phyloP scores from a whole-genome alignment of 2,888 invertebrate species.

The Tipula vernalis region DNA sequence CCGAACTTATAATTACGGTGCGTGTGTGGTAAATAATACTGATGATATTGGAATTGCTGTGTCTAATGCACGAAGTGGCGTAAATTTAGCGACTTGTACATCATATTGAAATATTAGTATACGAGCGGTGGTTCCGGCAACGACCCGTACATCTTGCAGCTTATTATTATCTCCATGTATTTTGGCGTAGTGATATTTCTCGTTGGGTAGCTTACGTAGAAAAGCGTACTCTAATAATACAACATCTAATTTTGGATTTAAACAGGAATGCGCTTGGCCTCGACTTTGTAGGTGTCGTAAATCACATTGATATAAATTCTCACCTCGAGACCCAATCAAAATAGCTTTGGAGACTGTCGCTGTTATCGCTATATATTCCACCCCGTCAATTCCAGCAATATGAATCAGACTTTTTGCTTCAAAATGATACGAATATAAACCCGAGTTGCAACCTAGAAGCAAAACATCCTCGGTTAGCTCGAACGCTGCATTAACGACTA shows the following conservation, averaged over 20 bases:
- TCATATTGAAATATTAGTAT: conserved; percentile 49
- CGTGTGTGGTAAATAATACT: conserved; percentile 59
- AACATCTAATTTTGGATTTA: conserved; percentile 35
- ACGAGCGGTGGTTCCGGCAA: conserved; percentile 48
- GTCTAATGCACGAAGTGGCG: conserved; percentile 51
- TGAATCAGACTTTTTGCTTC: conserved; percentile 24
- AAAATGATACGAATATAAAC: conserved; percentile 30
- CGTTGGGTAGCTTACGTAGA: conserved; percentile 30
- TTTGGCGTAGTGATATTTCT: conserved; percentile 32
- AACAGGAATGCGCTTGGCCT: conserved; percentile 36
- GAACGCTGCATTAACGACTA: conserved; percentile 4
- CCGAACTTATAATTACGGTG: conserved; percentile 64
- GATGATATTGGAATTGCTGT: conserved; percentile 64
- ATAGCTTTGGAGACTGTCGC: conserved; percentile 43
- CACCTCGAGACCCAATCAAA: conserved; percentile 47
- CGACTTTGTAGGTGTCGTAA: conserved; percentile 44
- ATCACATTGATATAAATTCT: conserved; percentile 46
- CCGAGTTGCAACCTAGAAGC: conserved; percentile 20
- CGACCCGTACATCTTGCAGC: conserved; percentile 38
- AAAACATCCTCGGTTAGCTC: conserved; percentile 12
- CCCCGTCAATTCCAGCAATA: conserved; percentile 45
- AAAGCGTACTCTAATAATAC: conserved; percentile 34
- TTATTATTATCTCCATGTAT: conserved; percentile 31
- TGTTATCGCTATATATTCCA: conserved; percentile 49
- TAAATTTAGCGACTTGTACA: conserved; percentile 46